These are phyloP conservation scores for Anthrax anthrax DNA, from an alignment of 2,888 invertebrate species.

Conservation along the genomic window DNA sequence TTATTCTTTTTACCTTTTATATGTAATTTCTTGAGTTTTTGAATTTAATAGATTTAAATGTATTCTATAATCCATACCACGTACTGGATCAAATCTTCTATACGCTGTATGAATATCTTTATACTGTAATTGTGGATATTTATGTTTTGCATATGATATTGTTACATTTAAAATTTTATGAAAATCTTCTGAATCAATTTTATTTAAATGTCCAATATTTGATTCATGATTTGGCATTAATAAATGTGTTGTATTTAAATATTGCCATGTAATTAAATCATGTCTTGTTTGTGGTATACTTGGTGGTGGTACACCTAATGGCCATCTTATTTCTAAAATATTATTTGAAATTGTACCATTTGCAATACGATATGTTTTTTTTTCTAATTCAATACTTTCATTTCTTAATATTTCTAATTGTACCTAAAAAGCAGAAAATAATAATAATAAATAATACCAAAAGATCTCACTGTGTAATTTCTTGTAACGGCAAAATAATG, in stretches of 20 bases:
- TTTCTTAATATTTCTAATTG: constrained; percentile 34
- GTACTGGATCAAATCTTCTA: constrained; percentile 60
- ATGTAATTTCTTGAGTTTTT: constrained; percentile 33
- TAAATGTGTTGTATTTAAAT: constrained; percentile 71
- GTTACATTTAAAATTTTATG: constrained; percentile 40
- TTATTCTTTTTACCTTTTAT: constrained; percentile 35
- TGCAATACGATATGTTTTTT: constrained; percentile 30
- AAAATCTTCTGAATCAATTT: constrained; percentile 55
- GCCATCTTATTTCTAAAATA: constrained; percentile 50
- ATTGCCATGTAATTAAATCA: constrained; percentile 75
- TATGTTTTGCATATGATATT: constrained; percentile 37
- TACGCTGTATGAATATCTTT: constrained; percentile 54
- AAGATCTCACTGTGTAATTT: not conserved
- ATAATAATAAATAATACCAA: not conserved
- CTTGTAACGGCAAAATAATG: not conserved
- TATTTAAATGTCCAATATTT: constrained; percentile 47
- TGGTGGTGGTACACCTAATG: constrained; percentile 52
- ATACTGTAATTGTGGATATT: constrained; percentile 39
- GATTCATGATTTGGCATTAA: constrained; percentile 69
- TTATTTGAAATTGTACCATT: constrained; percentile 39
- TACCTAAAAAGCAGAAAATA: constrained; percentile 24
- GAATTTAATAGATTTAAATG: constrained; percentile 48
- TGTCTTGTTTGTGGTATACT: constrained; percentile 57
- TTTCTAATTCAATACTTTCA: constrained; percentile 26
- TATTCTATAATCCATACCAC: constrained; percentile 74